Base-by-base conservation (phyloP, 2,113 vertebrate genomes). In the Pollimyrus isidori region DNA sequence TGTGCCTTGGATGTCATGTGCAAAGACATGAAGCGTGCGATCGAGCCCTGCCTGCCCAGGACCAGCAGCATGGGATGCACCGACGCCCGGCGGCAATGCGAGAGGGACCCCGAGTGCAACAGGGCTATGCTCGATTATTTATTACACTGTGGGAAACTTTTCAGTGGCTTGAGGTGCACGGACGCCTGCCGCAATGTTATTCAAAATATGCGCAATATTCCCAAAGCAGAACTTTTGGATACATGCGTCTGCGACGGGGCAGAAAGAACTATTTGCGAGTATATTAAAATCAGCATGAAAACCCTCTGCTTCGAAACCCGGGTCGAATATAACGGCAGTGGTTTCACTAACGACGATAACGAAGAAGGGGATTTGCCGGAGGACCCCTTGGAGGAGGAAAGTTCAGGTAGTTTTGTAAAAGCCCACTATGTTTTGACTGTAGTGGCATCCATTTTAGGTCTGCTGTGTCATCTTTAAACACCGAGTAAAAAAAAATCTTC, bases 261-360 rank as follows among this genome's bases (percentile, higher is more conserved):
- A 1, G 98, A 99, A 91, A 94, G 97, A 91, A 97, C 96, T 92
- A 97, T 98, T 89, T 99, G 98, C 93, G 98, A 99, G 94, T 97
- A 96, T 73, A 93, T 99, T 19, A 98, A 98, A 92, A 94, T 97
- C 91, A 98, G 96, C 94, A 99, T 98, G 98, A 96, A 95, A 80
- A 96, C 95, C 13, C 95, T 98, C 87, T 99, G 98, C 95, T 97
- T 96, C 49, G 96, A 95, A 7, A 87, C 92, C 30, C 15, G 88
- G 0, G 97, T 97, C 53, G 86, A 92, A 88, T 92, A 95, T 85
- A 94, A 94, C 0, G 97, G 97, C 7, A 97, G 97, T 93, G 97
- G 97, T n/a, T 97, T 95, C 53, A 96, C 96, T 1, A 97, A 95
- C 88, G 96, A 98, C 11, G 95, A 98, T 23, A 91, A 94, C 5